Evolutionary conservation across 2,888 invertebrate genomes (phyloP), one percentile per base, ranked within the genome.

Genomic region (Trachelus iudaicus): DNA sequence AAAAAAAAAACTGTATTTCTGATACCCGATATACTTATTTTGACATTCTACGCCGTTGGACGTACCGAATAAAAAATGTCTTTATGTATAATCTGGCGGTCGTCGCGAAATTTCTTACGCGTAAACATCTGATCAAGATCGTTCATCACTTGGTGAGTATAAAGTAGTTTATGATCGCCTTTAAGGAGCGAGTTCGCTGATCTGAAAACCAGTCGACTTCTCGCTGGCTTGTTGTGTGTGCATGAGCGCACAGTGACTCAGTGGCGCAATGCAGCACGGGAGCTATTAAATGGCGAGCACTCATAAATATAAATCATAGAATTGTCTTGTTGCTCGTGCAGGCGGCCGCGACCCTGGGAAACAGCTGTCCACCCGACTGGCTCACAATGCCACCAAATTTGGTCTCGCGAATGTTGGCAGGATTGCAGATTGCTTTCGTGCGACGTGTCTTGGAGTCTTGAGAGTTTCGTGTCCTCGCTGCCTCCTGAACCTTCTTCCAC

Each of bases 261-360:
- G 82, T 75, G 74, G 75, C 34, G 79, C 79, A 82, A 76, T 75
- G 78, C 79, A 80, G 76, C 77, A 87, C 89, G 82, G 87, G 82
- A 87, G 89, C 90, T 87, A 89, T 90, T 90, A 90, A 90, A 89
- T 84, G 84, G 86, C 86, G 85, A 84, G 83, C 82, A 85, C 88
- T 88, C 89, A 87, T 90, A 90, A 90, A 89, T 88, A 90, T 90
- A 88, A 90, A 89, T 90, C 89, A 88, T 89, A 87, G 86, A 85
- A 89, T 89, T 87, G 88, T 86, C 86, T 89, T 85, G 87, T 88
- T 87, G 88, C 82, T 85, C 81, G 79, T 79, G 77, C 77, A 69
- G 69, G 80, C 81, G 37, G 79, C 80, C 81, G 77, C 85, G 84
- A 83, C 86, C 84, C 84, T 85, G 85, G 84, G 81, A 87, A 87